Percentiles rank a stretch among this genome's conserved stretches.
Conservation (phyloP, 1,140 invertebrate genomes). For the Thaumatotibia leucotreta region DNA sequence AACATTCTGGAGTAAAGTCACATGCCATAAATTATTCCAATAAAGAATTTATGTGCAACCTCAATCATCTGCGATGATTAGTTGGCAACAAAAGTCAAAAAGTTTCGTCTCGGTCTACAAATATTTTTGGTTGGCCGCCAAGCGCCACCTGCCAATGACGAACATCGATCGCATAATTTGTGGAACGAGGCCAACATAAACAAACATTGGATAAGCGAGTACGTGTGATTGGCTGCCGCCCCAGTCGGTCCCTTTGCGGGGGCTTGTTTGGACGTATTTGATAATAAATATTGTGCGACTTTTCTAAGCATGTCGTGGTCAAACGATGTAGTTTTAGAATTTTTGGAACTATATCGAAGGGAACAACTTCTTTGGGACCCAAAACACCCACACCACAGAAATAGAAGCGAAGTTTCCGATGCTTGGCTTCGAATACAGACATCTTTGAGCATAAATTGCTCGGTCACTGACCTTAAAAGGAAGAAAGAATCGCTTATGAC, state of each 20-base stretch:
- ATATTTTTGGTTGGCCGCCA: constrained; percentile 33
- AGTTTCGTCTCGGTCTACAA: neutral
- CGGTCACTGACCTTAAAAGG: constrained; percentile 51
- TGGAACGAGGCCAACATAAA: constrained; percentile 49
- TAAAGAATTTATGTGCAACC: neutral
- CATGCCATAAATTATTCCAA: neutral
- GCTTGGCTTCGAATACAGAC: constrained; percentile 50
- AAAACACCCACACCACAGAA: constrained; percentile 36
- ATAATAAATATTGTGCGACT: neutral
- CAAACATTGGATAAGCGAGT: constrained; percentile 50
- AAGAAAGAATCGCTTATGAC: constrained; percentile 66
- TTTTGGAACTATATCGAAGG: constrained; percentile 41
- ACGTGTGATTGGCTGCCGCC: constrained; percentile 40
- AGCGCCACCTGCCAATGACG: constrained; percentile 24
- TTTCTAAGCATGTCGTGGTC: constrained; percentile 36
- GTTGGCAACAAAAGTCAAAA: neutral
- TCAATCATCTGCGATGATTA: neutral
- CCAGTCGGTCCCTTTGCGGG: constrained; percentile 24
- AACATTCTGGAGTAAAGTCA: constrained; percentile 20
- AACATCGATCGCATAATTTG: constrained; percentile 52
- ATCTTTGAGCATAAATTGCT: constrained; percentile 46
- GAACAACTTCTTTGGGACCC: constrained; percentile 47
- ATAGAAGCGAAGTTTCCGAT: constrained; percentile 33
- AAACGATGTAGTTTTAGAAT: constrained; percentile 42
- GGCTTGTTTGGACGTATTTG: neutral